phyloP scores from a whole-genome alignment of 2,888 invertebrate genomes.

The Eledone cirrhosa region DNA sequence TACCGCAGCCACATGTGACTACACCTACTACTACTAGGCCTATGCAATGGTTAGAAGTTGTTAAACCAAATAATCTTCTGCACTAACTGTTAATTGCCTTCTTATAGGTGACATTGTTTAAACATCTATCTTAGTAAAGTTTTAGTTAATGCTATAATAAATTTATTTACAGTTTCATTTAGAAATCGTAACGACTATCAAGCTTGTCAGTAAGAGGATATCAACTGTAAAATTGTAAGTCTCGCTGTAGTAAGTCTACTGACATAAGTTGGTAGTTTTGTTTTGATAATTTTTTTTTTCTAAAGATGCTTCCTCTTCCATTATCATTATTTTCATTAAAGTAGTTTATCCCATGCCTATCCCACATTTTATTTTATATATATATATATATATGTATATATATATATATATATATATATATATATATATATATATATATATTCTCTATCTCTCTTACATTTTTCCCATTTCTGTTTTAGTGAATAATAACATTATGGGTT shows the following conservation, averaged over 20 bases:
- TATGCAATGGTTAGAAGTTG: constrained; percentile 30
- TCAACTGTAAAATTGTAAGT: constrained; percentile 17
- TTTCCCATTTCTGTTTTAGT: background rate
- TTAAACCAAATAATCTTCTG: constrained; percentile 28
- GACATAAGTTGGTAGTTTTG: constrained; percentile 21
- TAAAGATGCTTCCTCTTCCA: too few species aligned
- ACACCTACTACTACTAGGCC: constrained; percentile 26
- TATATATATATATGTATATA: too few species aligned
- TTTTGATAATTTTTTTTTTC: background rate
- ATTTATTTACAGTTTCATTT: too few species aligned
- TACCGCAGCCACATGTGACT: constrained; percentile 42
- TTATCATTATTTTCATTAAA: constrained; percentile 15
- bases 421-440: too few species aligned
- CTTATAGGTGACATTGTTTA: constrained; percentile 20
- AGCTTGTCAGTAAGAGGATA: constrained; percentile 25
- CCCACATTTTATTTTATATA: too few species aligned
- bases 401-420: too few species aligned
- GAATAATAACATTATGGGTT: constrained; percentile 19
- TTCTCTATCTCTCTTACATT: background rate
- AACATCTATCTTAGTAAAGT: background rate
- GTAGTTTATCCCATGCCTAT: too few species aligned
- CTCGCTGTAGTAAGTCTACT: constrained; percentile 8
- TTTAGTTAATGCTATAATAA: too few species aligned
- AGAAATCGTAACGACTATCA: background rate
- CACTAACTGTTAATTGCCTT: constrained; percentile 26